Base-by-base conservation (phyloP, 2,797 vertebrate genomes). In the Rhadinocentrus ornatus region DNA sequence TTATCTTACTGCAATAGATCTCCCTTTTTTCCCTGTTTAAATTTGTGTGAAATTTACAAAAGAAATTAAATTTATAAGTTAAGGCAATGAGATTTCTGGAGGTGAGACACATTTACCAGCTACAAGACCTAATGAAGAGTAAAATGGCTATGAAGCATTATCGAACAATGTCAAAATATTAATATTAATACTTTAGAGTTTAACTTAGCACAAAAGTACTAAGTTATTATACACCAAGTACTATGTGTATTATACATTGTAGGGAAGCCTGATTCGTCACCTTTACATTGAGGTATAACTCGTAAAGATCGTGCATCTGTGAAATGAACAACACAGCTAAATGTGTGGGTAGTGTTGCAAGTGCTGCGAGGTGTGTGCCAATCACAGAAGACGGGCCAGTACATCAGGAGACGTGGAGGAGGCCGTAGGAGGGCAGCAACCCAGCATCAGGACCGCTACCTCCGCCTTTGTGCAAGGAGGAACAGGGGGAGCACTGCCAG, bases 1-100 rank as follows among this genome's bases (percentile, higher is more conserved):
- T 83, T n/a, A 65, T 66, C 71, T 75, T n/a, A 59, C 39, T 74
- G 75, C 34, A 48, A 63, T 34, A 46, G n/a, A 55, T n/a, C 56
- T 15, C 54, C 65, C 50, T 34, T 12, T 48, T 31, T 81, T 59
- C 71, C 9, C 62, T 61, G 50, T 63, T 52, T 62, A 32, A 65
- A 53, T 69, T 63, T 69, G 35, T 69, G 41, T 61, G 46, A 67
- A 58, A n/a, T 58, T 72, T 60, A 37, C 7, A 34, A 69, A 69
- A 54, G 1, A 52, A 77, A 66, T 41, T 18, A 34, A 77, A 57
- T 65, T 1, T 58, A 64, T 44, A 26, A 52, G 18, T 58, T 57
- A 12, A 59, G 58, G 29, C 6, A 37, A 13, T 20, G 9, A 50
- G 41, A 56, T 66, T 54, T 29, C 54, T 32, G 20, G 2, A 31